Evolutionary conservation across 2,113 vertebrate genomes (phyloP).

Genomic region (Dendrocopos noguchii): DNA sequence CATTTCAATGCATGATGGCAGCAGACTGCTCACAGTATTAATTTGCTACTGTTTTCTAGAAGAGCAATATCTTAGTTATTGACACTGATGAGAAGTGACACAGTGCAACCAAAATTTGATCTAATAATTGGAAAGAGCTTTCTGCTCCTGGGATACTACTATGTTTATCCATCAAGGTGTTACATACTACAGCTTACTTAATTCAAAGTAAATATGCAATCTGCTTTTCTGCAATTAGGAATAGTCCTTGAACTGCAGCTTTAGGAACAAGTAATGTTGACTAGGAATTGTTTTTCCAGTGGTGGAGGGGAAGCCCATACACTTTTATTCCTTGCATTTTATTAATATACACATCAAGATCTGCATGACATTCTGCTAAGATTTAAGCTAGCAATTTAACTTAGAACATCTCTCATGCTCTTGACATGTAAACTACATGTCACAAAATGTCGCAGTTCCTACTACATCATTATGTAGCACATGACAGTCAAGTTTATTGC

Average conservation of each 20-base stretch:
- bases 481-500: background rate
- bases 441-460: background rate
- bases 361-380: background rate
- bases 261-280: background rate
- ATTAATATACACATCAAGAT: background rate
- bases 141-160: background rate
- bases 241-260: background rate
- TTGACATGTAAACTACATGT: background rate
- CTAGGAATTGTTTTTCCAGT: background rate
- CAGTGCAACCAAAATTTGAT: background rate
- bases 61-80: background rate
- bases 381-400: slow-evolving; percentile 6
- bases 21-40: background rate
- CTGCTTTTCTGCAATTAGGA: background rate
- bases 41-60: background rate
- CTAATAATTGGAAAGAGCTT: background rate
- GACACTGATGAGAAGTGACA: background rate
- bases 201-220: background rate
- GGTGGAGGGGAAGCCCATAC: background rate
- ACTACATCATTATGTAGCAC: slow-evolving; percentile 3
- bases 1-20: background rate
- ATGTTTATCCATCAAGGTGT: background rate
- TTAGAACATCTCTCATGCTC: background rate
- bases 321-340: background rate
- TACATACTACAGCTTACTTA: background rate